Evolutionary conservation across 1,140 invertebrate species (phyloP).

Genomic region (Papilio machaon): DNA sequence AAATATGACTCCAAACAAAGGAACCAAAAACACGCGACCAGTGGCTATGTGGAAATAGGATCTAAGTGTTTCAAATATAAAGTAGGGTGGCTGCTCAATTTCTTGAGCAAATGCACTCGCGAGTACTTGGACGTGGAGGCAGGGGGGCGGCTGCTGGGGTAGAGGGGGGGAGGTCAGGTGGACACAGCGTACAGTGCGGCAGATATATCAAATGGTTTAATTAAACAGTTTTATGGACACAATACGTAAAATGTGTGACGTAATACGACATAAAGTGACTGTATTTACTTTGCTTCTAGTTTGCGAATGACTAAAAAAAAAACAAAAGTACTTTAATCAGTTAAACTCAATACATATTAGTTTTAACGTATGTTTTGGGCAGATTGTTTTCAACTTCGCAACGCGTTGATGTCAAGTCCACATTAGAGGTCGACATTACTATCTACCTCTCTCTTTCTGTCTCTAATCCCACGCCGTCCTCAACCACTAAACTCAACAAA

Average conservation of each 20-base stretch:
- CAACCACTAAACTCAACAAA: background rate
- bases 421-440: background rate
- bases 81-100: background rate
- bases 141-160: background rate
- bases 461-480: background rate
- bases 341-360: background rate
- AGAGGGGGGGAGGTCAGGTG: background rate
- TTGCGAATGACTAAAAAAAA: background rate
- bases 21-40: background rate
- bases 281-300: background rate
- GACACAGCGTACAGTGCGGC: background rate
- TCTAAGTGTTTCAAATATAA: slow-evolving; percentile 8
- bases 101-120: background rate
- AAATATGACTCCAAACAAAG: background rate
- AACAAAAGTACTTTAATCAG: background rate
- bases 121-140: background rate
- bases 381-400: background rate
- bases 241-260: background rate
- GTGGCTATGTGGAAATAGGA: background rate
- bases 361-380: background rate
- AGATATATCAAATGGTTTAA: slow-evolving; percentile 1
- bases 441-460: background rate
- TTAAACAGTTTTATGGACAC: background rate
- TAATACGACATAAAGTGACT: background rate
- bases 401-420: background rate